Percentiles rank a stretch among this genome's conserved stretches.
phyloP scores from a whole-genome alignment of 1,140 invertebrate species.

The Mactra quadrangularis region DNA sequence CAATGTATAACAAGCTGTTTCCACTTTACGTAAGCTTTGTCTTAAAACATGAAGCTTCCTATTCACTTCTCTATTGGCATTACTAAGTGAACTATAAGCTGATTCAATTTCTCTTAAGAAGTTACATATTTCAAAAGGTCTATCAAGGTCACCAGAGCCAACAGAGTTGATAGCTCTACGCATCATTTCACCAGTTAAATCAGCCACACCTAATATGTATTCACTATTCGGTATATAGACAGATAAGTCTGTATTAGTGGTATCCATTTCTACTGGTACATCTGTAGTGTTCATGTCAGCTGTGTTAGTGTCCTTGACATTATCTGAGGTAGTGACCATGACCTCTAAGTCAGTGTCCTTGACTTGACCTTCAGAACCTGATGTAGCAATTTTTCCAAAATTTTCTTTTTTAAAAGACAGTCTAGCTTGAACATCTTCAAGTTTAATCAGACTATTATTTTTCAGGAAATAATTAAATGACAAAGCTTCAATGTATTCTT shows the following conservation, averaged over 20 bases:
- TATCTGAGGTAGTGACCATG: background rate
- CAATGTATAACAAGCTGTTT: constrained; percentile 93
- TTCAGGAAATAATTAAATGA: constrained; percentile 89
- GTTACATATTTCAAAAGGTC: constrained; percentile 89
- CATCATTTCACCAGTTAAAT: constrained; percentile 96
- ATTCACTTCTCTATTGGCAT: constrained; percentile 87
- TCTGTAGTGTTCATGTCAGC: background rate
- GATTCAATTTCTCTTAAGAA: constrained; percentile 90
- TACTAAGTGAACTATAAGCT: constrained; percentile 86
- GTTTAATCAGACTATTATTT: constrained; percentile 81
- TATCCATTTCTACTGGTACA: background rate
- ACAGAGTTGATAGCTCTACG: constrained; percentile 93
- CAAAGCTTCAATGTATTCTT: constrained; percentile 94
- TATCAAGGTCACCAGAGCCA: constrained; percentile 90
- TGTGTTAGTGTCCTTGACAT: background rate
- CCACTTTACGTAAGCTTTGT: constrained; percentile 92
- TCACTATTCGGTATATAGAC: constrained; percentile 87
- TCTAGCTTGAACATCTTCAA: constrained; percentile 85
- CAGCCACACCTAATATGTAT: constrained; percentile 93
- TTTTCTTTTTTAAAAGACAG: constrained; percentile 63
- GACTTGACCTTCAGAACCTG: too few species aligned
- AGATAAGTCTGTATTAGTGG: constrained; percentile 14
- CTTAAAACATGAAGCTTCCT: constrained; percentile 89
- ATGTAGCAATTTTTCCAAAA: background rate
- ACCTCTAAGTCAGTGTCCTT: background rate